phyloP scores from a whole-genome alignment of 2,113 vertebrate genomes.

The Paracanthobrama guichenoti region DNA sequence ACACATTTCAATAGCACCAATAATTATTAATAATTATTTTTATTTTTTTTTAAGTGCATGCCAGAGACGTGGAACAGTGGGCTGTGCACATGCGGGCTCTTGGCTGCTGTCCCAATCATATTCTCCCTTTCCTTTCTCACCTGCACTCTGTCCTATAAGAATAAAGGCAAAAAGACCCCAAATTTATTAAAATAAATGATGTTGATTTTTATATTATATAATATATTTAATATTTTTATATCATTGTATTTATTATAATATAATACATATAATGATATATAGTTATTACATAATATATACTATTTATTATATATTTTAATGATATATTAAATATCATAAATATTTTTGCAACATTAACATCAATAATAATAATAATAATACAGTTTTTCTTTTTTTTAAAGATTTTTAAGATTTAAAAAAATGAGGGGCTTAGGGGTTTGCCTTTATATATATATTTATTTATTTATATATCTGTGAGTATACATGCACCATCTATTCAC shows the following conservation, averaged over 20 bases:
- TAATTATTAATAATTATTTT: not conserved
- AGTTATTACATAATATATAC: not conserved
- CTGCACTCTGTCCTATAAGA: not conserved
- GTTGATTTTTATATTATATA: not conserved
- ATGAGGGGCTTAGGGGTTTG: not conserved
- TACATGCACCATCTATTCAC: not conserved
- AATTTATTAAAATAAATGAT: not conserved
- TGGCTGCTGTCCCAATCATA: not conserved
- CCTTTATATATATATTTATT: not conserved
- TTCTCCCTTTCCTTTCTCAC: not conserved
- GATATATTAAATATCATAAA: not conserved
- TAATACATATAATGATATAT: not conserved
- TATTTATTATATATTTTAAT: not conserved
- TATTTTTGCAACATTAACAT: not conserved
- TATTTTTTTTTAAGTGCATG: not conserved
- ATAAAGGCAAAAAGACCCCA: not conserved
- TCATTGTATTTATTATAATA: not conserved
- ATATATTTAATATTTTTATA: not conserved
- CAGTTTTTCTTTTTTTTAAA: no score
- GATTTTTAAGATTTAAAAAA: no score
- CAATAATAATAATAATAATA: not conserved
- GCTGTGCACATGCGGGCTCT: not conserved
- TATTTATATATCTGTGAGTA: not conserved
- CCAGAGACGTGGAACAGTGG: not conserved
- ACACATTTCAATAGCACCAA: not conserved